A percentile compares a stretch with the other conserved stretches of the same genome.
Conservation (phyloP, 2,888 invertebrate genomes). For the Anticlea derivata region DNA sequence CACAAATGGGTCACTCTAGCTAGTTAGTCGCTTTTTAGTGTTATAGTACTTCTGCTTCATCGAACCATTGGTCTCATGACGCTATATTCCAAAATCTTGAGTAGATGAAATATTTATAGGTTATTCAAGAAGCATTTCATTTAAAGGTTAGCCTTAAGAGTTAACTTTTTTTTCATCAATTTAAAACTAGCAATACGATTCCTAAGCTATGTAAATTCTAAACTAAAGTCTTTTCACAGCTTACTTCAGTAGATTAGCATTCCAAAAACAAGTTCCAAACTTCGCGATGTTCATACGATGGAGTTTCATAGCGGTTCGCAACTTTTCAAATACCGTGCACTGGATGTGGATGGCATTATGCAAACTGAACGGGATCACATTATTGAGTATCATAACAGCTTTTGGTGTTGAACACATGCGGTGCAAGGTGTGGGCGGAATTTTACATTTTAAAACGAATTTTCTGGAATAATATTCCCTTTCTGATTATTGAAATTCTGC, state of each 20-base stretch:
- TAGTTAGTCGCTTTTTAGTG: too few species aligned
- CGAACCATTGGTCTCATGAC: too few species aligned
- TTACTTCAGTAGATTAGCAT: conserved; percentile 28
- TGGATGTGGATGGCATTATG: conserved; percentile 57
- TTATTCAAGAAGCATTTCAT: too few species aligned
- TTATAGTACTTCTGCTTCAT: too few species aligned
- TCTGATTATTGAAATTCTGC: background rate
- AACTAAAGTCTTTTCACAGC: conserved; percentile 9
- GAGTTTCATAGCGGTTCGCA: conserved; percentile 55
- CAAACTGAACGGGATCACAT: conserved; percentile 64
- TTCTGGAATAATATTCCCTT: background rate
- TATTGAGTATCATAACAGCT: conserved; percentile 57
- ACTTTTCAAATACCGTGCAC: conserved; percentile 68
- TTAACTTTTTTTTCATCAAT: too few species aligned
- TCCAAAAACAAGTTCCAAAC: conserved; percentile 26
- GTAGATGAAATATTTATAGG: too few species aligned
- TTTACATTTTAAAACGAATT: background rate
- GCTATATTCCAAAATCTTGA: too few species aligned
- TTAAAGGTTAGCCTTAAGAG: too few species aligned
- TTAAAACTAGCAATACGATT: background rate
- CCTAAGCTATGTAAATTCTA: background rate
- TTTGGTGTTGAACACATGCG: conserved; percentile 32
- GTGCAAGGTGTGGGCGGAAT: conserved; percentile 34
- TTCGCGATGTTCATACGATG: conserved; percentile 32
- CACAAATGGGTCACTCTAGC: too few species aligned